phyloP scores from a whole-genome alignment of 2,113 vertebrate genomes.

The Dunckerocampus dactyliophorus region DNA sequence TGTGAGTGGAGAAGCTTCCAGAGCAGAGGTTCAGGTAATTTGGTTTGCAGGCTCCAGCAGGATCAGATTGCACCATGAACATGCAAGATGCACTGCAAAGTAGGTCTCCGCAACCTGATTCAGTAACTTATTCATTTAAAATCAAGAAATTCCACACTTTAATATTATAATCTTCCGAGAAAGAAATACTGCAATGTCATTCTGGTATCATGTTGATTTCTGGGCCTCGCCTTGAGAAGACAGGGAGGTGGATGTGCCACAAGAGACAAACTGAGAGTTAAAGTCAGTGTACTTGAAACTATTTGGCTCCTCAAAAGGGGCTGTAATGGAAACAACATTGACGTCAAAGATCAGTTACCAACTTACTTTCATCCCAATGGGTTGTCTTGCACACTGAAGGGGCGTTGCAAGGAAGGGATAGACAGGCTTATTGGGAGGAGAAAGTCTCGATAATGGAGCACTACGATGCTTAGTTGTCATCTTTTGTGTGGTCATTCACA shows the following conservation, averaged over 20 bases:
- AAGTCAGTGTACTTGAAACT: constrained; percentile 9
- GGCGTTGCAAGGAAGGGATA: no score
- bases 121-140: neutral
- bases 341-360: no score
- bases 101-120: no score
- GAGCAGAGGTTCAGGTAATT: constrained; percentile 13
- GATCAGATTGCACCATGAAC: constrained; percentile 16
- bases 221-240: constrained; percentile 21
- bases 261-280: constrained; percentile 31
- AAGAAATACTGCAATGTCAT: constrained; percentile 56
- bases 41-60: constrained; percentile 23
- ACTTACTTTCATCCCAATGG: no score
- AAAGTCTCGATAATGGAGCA: no score
- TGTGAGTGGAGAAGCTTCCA: no score
- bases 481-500: no score
- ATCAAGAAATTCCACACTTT: no score
- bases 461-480: no score
- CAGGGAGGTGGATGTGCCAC: constrained; percentile 13
- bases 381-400: no score
- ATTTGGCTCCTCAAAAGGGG: constrained; percentile 28
- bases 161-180: constrained; percentile 36
- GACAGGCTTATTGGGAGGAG: no score
- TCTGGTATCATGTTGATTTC: constrained; percentile 41
- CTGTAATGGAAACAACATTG: constrained; percentile 19
- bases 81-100: no score